phyloP scores from a whole-genome alignment of 37 sponge, comb jelly and placozoan species.

The Agelas oroides region DNA sequence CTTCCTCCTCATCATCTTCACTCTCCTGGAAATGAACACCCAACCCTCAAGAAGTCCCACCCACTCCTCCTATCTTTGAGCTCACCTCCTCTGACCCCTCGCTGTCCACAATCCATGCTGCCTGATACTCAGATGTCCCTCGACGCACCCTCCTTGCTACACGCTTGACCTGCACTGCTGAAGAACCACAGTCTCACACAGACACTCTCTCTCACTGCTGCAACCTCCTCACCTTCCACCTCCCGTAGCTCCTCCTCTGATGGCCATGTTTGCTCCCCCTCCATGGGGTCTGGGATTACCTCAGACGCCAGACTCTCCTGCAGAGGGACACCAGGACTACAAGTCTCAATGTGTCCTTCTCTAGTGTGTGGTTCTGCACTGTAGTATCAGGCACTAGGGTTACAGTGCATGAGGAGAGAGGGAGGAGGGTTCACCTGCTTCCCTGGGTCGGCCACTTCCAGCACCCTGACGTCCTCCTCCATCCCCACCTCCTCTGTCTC shows the following conservation, averaged over 20 bases:
- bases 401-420: neutral
- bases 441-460: slow-evolving; percentile 80
- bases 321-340: neutral
- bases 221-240: slow-evolving; percentile 69
- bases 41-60: no score
- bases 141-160: slow-evolving; percentile 74
- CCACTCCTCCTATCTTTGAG: no score
- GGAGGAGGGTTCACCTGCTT: no score
- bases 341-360: no score
- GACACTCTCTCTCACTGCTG: neutral
- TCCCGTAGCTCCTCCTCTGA: slow-evolving; percentile 87
- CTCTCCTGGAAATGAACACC: slow-evolving; percentile 9
- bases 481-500: slow-evolving; percentile 34
- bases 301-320: slow-evolving; percentile 81
- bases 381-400: neutral
- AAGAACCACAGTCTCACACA: no score
- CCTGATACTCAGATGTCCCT: slow-evolving; percentile 94
- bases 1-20: slow-evolving; percentile 44
- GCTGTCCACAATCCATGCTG: slow-evolving; percentile 90
- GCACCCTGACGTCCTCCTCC: slow-evolving; percentile 58
- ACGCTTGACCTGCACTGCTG: no score
- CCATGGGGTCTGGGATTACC: slow-evolving; percentile 91
- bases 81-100: slow-evolving; percentile 42
- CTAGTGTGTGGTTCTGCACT: neutral
- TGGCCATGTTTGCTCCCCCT: slow-evolving; percentile 99